Evolutionary conservation across 2,888 invertebrate species (phyloP).

Genomic region (Scelioninae gen. 1): DNA sequence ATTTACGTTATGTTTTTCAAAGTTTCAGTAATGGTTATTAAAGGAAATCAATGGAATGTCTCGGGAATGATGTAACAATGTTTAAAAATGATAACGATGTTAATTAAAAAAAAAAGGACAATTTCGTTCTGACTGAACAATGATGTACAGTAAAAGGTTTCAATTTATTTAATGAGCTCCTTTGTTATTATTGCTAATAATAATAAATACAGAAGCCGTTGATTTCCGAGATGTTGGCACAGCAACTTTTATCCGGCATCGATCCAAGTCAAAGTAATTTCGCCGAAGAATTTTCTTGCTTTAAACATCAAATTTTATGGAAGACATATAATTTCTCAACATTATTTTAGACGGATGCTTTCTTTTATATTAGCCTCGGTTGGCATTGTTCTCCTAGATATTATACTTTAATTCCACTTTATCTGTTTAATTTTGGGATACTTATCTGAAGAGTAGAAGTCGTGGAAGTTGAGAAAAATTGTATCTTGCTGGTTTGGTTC

Average conservation of each 20-base stretch:
- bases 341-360: slow-evolving; percentile 4
- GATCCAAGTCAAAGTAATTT: slow-evolving; percentile 57
- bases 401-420: too few species aligned
- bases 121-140: background rate
- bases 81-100: slow-evolving; percentile 27
- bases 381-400: too few species aligned
- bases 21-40: slow-evolving; percentile 24
- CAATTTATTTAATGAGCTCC: slow-evolving; percentile 37
- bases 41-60: slow-evolving; percentile 22
- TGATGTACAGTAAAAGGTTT: slow-evolving; percentile 5
- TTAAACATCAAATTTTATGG: slow-evolving; percentile 35
- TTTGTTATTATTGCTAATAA: slow-evolving; percentile 26
- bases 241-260: slow-evolving; percentile 42
- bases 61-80: slow-evolving; percentile 21
- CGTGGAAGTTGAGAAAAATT: too few species aligned
- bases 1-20: slow-evolving; percentile 23
- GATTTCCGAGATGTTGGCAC: slow-evolving; percentile 52
- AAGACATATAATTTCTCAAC: slow-evolving; percentile 29
- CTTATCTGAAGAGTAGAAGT: too few species aligned
- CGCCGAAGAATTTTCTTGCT: slow-evolving; percentile 33
- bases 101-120: slow-evolving; percentile 37
- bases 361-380: too few species aligned
- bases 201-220: slow-evolving; percentile 34
- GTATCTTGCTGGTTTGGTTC: too few species aligned
- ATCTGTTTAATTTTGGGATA: too few species aligned